Conservation (phyloP, 2,888 invertebrate genomes). For the Saturnia japonica region DNA sequence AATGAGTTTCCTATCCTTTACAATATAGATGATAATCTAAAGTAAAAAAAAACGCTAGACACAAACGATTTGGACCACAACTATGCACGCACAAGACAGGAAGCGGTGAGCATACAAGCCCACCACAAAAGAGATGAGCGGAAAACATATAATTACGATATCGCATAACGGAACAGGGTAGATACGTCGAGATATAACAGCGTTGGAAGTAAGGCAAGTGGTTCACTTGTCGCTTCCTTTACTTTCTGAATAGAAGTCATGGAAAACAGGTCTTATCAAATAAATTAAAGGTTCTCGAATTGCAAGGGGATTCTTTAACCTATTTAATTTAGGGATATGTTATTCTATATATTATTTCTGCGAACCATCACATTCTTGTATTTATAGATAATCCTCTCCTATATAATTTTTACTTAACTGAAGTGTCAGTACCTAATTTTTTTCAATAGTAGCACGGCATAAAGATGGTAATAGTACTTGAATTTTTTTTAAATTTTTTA, state of each 20-base stretch:
- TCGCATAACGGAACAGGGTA: conserved; percentile 57
- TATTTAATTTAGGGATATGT: neutral
- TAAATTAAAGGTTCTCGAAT: conserved; percentile 33
- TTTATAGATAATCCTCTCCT: too few relatives aligned
- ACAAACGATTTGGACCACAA: conserved; percentile 39
- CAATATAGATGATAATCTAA: neutral
- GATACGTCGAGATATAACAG: conserved; percentile 41
- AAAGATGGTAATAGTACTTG: too few relatives aligned
- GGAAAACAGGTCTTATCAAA: conserved; percentile 33
- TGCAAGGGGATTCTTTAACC: neutral
- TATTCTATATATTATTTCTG: neutral
- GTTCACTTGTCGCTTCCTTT: conserved; percentile 67
- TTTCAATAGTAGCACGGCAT: too few relatives aligned
- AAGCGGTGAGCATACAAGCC: conserved; percentile 60
- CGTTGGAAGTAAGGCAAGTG: conserved; percentile 55
- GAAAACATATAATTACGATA: conserved; percentile 77
- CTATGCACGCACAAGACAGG: conserved; percentile 61
- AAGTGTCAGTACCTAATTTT: too few relatives aligned
- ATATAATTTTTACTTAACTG: too few relatives aligned
- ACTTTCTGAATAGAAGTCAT: conserved; percentile 36
- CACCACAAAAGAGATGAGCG: conserved; percentile 68
- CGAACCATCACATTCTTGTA: too few relatives aligned
- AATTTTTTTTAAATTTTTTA: too few relatives aligned
- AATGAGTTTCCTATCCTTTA: too few relatives aligned
- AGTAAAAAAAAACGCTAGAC: conserved; percentile 6